phyloP scores from a whole-genome alignment of 2,113 vertebrate species.

The Columba livia region DNA sequence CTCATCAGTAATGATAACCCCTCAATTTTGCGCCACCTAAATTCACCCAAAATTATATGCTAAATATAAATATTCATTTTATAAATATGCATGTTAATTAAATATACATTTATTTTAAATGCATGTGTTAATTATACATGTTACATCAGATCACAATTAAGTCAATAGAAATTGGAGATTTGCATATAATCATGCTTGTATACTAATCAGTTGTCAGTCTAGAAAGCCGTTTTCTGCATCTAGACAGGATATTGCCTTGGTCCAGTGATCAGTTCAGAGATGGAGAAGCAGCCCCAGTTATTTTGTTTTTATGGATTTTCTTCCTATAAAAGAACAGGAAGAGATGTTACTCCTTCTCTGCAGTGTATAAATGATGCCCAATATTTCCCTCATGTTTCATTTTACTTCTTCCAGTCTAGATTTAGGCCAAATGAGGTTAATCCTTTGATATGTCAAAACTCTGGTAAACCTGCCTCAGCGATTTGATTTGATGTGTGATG shows the following conservation, averaged over 20 bases:
- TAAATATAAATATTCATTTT: slow-evolving; percentile 85
- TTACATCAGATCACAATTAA: slow-evolving; percentile 87
- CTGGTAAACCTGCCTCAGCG: background rate
- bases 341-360: background rate
- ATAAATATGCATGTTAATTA: slow-evolving; percentile 88
- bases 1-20: slow-evolving; percentile 59
- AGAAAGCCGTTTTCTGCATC: slow-evolving; percentile 67
- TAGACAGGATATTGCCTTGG: slow-evolving; percentile 9
- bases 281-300: background rate
- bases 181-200: slow-evolving; percentile 86
- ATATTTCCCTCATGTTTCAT: background rate
- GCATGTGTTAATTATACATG: slow-evolving; percentile 84
- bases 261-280: background rate
- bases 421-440: background rate
- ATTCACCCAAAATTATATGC: slow-evolving; percentile 73
- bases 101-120: slow-evolving; percentile 89
- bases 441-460: background rate
- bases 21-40: slow-evolving; percentile 72
- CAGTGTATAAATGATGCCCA: background rate
- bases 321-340: background rate
- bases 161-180: slow-evolving; percentile 85
- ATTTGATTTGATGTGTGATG: background rate
- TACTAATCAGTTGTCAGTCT: slow-evolving; percentile 85
- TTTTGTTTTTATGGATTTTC: slow-evolving; percentile 2
- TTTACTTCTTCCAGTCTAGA: background rate